Base-by-base conservation (phyloP, 1,140 invertebrate genomes). In the Eufriesea mexicana region DNA sequence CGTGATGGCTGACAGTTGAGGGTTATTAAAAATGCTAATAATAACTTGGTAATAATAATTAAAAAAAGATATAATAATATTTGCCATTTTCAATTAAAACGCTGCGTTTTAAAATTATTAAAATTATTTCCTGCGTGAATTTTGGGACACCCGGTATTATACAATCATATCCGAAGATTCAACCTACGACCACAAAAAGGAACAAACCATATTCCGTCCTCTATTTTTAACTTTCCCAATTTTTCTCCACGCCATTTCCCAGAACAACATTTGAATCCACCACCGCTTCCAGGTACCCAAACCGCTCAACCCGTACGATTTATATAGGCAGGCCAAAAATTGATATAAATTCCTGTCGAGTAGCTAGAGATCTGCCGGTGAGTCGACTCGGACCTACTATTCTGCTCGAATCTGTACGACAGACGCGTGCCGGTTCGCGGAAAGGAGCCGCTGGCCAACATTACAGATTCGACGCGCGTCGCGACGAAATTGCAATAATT, bases 401-500 rank as follows among this genome's bases (percentile, higher is more conserved):
- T 77, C 47, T 2, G 16, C 20, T 35, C 45, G 61, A 74, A 84
- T 81, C 77, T 61, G 84, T 83, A 85, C 70, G 45, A n/a, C 55
- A 79, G 70, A 79, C 84, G 70, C 68, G 78, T 59, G 71, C 51
- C 74, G 20, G 42, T 89, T 85, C 88, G 82, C 66, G 78, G 84
- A 86, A 84, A 82, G 23, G 47, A 70, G 49, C 78, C 72, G 85
- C 70, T 28, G 16, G 25, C 57, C 51, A 10, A 18, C 74, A 77
- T 89, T 86, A 86, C n/a, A 54, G 72, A 90, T 91, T 89, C 90
- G 72, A 74, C 66, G 55, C 68, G 55, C 79, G 83, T 81, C 77
- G 68, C 79, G 79, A 68, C 79, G 87, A 90, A 92, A 93, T 93
- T 92, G 89, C 91, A 85, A 91, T 93, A 91, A 92, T 93, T 93